Base-by-base conservation (phyloP, 2,888 invertebrate species). In the Microctonus aethiopoides region DNA sequence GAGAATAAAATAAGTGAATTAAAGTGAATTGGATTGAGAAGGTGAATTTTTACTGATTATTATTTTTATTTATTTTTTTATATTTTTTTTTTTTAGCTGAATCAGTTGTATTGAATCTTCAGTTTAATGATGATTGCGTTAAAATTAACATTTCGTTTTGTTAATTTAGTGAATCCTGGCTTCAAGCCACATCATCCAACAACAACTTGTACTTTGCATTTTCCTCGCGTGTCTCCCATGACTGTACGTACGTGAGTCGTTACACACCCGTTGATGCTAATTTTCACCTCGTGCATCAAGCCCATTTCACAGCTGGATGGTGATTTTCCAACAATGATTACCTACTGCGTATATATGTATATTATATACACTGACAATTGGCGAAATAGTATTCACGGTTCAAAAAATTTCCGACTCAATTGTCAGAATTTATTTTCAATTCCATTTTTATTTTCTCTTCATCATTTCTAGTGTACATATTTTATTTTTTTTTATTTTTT, bases 181-280 rank as follows among this genome's bases (percentile, higher is more conserved):
- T 16, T 16, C 16, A 16, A 46, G 16, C 46, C 46, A 46, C 46
- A 46, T 46, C 46, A 46, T 16, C 46, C 46, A n/a, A 46, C 46
- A 46, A 52, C 32, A 46, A 52, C 32, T 34, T 11, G 52, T 6
- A 32, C 22, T 64, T 64, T 52, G 32, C 52, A 51, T 64, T 64
- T 52, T 64, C 46, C 52, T 64, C 34, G 51, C 36, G 57, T 24
- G 26, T 64, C 64, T 64, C 29, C 16, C 20, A 13, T 46, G 22
- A 9, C 22, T 29, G 11, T 63, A 65, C 46, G 7, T 29, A 51
- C 51, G 61, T 61, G 61, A 62, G 51, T 22, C 41, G 67, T 54
- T 68, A 61, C 29, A 36, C n/a, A 69, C 59, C 56, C 66, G 52
- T 61, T 56, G 34, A 70, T 70, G 70, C 70, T 66, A 70, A 70